phyloP scores from a whole-genome alignment of 2,888 invertebrate genomes.

The Chrysolina americana region DNA sequence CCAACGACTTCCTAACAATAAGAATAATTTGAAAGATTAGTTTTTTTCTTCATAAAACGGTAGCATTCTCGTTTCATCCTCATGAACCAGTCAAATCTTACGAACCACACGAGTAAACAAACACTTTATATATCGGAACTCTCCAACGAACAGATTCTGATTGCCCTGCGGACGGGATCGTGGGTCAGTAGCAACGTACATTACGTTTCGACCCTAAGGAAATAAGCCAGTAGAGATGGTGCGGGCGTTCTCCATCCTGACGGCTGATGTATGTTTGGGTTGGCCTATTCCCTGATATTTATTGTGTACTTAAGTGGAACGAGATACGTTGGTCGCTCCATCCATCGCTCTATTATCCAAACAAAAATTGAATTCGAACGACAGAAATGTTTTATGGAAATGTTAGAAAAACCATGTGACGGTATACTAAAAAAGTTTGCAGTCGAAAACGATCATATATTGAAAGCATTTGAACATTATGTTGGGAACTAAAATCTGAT shows the following conservation, averaged over 20 bases:
- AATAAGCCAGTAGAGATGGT: conserved; percentile 64
- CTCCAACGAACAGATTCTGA: background rate
- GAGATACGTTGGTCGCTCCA: conserved; percentile 59
- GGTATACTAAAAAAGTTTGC: no score
- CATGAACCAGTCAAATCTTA: background rate
- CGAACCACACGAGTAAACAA: background rate
- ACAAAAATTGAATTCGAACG: conserved; percentile 56
- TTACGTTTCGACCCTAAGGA: conserved; percentile 66
- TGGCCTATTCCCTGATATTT: conserved; percentile 68
- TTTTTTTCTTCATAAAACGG: no score
- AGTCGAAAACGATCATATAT: no score
- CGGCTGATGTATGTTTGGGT: conserved; percentile 66
- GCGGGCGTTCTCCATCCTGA: conserved; percentile 59
- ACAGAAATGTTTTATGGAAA: background rate
- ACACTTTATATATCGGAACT: background rate
- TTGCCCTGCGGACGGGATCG: conserved; percentile 35
- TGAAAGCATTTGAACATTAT: no score
- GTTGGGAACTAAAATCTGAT: no score
- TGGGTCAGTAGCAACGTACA: conserved; percentile 58
- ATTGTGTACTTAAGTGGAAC: conserved; percentile 70
- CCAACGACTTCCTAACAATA: no score
- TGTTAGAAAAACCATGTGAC: background rate
- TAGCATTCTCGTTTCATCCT: background rate
- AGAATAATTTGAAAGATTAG: no score
- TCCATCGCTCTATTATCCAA: conserved; percentile 60